Percentiles rank a stretch among this genome's conserved stretches.
These are phyloP conservation scores for Saguinus imperator DNA, from an alignment of 2,113 vertebrate species.

Conservation along the genomic window DNA sequence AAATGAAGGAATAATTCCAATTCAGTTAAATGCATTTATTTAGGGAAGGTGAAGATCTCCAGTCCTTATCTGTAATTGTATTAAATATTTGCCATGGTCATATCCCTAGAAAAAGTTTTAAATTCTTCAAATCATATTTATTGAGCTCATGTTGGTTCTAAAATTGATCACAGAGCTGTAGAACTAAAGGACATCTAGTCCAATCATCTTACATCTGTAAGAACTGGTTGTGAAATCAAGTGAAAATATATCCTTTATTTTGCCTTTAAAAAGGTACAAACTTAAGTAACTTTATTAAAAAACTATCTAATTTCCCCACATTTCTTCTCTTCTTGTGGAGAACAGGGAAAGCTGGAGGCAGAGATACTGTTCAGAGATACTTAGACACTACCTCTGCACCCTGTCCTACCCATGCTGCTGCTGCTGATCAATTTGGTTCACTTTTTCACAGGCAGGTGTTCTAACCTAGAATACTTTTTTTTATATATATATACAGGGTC, in stretches of 20 bases:
- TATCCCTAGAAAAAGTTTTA: not conserved
- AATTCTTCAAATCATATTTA: not conserved
- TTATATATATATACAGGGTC: no score
- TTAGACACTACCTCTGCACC: not conserved
- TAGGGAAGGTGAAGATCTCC: constrained; percentile 21
- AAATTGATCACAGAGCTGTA: not conserved
- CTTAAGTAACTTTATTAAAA: not conserved
- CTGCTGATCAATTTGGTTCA: not conserved
- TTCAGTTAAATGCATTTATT: constrained; percentile 28
- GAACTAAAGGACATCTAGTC: not conserved
- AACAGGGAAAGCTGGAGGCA: not conserved
- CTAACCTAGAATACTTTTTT: not conserved
- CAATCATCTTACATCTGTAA: not conserved
- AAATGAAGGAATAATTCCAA: constrained; percentile 21
- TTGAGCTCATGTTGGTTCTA: not conserved
- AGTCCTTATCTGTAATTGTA: not conserved
- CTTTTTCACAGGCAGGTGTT: not conserved
- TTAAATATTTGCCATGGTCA: constrained; percentile 27
- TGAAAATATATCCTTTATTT: not conserved
- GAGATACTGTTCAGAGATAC: not conserved
- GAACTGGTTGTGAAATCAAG: not conserved
- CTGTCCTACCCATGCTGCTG: not conserved
- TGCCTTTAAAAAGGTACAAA: not conserved
- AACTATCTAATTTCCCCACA: not conserved
- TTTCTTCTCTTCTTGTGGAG: not conserved